A percentile compares a stretch with the other conserved stretches of the same genome.
These are phyloP conservation scores for Cylloceria caligata DNA, from an alignment of 2,888 invertebrate species.

Conservation along the genomic window DNA sequence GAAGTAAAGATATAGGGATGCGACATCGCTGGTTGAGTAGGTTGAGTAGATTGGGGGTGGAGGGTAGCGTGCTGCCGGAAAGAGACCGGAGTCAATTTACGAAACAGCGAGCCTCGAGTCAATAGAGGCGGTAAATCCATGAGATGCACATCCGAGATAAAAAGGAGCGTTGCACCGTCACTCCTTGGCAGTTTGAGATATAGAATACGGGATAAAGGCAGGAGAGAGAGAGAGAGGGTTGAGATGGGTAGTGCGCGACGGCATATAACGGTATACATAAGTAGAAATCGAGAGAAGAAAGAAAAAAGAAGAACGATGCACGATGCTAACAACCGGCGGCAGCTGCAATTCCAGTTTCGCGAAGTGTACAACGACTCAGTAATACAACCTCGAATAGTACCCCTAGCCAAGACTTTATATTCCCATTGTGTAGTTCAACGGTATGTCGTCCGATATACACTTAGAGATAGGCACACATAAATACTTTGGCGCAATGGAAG, in stretches of 20 bases:
- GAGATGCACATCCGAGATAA: slow-evolving; percentile 64
- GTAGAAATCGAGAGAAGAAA: slow-evolving; percentile 40
- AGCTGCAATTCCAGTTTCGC: slow-evolving; percentile 51
- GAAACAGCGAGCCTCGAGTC: slow-evolving; percentile 67
- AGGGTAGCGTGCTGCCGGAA: slow-evolving; percentile 35
- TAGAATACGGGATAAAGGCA: slow-evolving; percentile 30
- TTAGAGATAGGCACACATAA: neutral
- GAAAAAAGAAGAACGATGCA: neutral
- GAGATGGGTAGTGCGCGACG: neutral
- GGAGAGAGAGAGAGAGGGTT: slow-evolving; percentile 36
- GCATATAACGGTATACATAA: slow-evolving; percentile 8
- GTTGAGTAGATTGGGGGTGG: neutral
- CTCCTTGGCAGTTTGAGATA: slow-evolving; percentile 47
- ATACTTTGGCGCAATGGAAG: neutral
- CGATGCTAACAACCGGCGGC: slow-evolving; percentile 14
- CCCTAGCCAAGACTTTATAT: slow-evolving; percentile 11
- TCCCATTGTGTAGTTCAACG: slow-evolving; percentile 13
- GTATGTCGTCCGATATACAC: neutral
- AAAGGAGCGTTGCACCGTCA: slow-evolving; percentile 53
- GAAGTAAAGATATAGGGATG: neutral
- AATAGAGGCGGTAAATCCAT: slow-evolving; percentile 68
- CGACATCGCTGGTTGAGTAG: slow-evolving; percentile 3
- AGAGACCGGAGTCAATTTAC: slow-evolving; percentile 68
- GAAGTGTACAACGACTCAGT: slow-evolving; percentile 34
- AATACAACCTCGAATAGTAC: slow-evolving; percentile 16